Evolutionary conservation across 2,888 invertebrate genomes (phyloP), one percentile per base, ranked within the genome.

Genomic region (Drosophila tanythrix): DNA sequence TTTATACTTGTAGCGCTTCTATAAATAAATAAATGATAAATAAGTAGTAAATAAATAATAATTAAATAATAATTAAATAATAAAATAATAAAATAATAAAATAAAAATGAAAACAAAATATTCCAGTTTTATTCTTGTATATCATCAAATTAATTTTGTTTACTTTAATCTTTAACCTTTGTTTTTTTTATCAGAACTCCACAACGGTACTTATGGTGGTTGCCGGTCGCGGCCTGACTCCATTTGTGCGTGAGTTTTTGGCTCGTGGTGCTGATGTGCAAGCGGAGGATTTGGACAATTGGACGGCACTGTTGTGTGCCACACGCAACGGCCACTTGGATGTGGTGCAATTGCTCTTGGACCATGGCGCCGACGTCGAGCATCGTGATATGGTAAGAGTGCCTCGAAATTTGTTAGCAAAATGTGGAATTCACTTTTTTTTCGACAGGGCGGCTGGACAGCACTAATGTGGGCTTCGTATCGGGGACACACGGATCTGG

Each of bases 401-500:
- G 21, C 0, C 4, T 21, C 6, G 6, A 3, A 10, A 10, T 18
- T 15, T 0, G 0, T 2, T 18, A 27, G 11, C 13, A 53, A 3
- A 40, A 5, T 5, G 1, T 4, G 2, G 0, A 13, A 15, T 15
- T 57, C 0, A 3, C 6, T 18, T 8, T 18, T 7, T 15, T 21
- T 21, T 15, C 21, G 4, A 10, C 93, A 98, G 98, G 98, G 98
- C 82, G 98, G 98, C 43, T 99, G 99, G 99, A 97, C 98, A 5
- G 95, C 99, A 0, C 94, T 99, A 64, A 98, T 99, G 97, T 99
- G 99, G 99, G 98, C 98, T 0, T 95, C 98, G 11, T 99, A 99
- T 94, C 98, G 99, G 93, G 99, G 98, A 10, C 95, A 95, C 81
- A 95, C 95, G 36, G 95, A 96, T 43, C 95, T 97, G 72, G 98